Conservation (phyloP, 2,113 vertebrate species). For the Climacteris rufus region DNA sequence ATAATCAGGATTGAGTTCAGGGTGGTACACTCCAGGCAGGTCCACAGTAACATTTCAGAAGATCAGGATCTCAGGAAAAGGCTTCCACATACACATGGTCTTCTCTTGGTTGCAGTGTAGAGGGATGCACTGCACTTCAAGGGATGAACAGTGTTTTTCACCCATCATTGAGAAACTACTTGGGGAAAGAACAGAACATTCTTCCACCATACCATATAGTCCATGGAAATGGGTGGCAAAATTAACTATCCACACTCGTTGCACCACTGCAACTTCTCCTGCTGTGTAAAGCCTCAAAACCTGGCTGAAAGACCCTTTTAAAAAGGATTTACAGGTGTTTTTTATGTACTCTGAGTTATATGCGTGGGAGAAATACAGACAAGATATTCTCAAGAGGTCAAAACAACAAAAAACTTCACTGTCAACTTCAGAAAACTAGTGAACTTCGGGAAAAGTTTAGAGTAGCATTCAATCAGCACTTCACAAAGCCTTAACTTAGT, state of each 20-base stretch:
- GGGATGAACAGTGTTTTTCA: neutral
- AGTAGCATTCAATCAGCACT: too few species aligned
- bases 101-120: neutral
- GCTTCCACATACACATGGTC: neutral
- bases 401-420: too few species aligned
- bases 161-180: neutral
- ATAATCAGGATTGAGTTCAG: neutral
- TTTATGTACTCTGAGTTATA: too few species aligned
- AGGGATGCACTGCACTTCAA: neutral
- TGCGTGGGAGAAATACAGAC: too few species aligned
- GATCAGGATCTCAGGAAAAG: rapidly evolving
- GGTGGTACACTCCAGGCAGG: neutral
- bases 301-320: too few species aligned
- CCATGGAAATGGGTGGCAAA: neutral
- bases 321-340: too few species aligned
- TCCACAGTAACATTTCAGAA: neutral
- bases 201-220: neutral
- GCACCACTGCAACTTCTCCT: neutral
- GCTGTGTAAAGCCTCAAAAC: too few species aligned
- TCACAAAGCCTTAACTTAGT: too few species aligned
- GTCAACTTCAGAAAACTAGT: too few species aligned
- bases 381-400: too few species aligned
- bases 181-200: neutral
- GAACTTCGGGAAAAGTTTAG: too few species aligned
- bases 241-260: neutral